Evolutionary conservation across 2,888 invertebrate genomes (phyloP).

Genomic region (Epistrophe grossulariae): DNA sequence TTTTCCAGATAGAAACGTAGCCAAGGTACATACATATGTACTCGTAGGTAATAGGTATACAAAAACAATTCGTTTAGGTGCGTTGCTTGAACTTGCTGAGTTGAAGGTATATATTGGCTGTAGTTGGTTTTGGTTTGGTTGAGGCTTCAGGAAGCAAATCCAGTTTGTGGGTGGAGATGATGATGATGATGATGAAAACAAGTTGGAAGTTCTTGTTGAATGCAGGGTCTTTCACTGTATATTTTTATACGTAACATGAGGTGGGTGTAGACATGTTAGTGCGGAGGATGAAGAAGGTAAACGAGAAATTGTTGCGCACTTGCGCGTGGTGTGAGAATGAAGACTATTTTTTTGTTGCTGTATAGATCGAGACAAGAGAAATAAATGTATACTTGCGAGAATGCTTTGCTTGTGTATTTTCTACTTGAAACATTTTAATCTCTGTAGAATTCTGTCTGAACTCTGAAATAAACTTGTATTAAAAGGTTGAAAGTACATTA

Average conservation of each 20-base stretch:
- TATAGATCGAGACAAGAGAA: not conserved
- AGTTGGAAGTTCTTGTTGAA: constrained; percentile 66
- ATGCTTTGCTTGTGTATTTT: not conserved
- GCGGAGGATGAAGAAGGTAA: constrained; percentile 29
- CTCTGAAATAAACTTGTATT: not conserved
- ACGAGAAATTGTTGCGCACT: constrained; percentile 40
- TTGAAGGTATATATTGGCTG: constrained; percentile 40
- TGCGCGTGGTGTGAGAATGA: constrained; percentile 41
- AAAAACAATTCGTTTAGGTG: constrained; percentile 20
- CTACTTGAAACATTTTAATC: not conserved
- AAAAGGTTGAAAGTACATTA: not conserved
- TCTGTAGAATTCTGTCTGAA: not conserved
- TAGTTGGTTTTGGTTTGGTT: constrained; percentile 14
- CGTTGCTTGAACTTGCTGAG: constrained; percentile 21
- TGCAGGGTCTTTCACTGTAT: constrained; percentile 67
- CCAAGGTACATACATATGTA: too few relatives aligned
- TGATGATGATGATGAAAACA: constrained; percentile 59
- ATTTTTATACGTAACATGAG: constrained; percentile 19
- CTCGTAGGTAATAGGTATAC: too few relatives aligned
- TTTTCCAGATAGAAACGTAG: not conserved
- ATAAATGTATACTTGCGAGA: not conserved
- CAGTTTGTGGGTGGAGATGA: constrained; percentile 71
- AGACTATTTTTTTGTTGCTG: constrained; percentile 5
- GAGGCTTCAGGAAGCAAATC: constrained; percentile 65
- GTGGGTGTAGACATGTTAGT: constrained; percentile 48